Conservation (phyloP, 2,888 invertebrate genomes). For the Abrostola tripartita region DNA sequence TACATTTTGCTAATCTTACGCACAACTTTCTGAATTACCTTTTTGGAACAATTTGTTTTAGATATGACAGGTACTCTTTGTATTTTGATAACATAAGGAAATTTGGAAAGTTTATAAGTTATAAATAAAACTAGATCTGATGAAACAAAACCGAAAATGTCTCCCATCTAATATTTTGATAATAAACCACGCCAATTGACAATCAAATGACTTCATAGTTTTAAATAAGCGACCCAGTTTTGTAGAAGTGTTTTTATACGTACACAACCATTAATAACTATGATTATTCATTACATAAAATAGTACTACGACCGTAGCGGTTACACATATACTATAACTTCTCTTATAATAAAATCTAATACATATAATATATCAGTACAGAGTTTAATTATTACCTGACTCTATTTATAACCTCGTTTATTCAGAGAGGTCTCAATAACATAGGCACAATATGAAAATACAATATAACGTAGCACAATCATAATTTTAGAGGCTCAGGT, state of each 20-base stretch:
- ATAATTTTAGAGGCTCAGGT: constrained; percentile 64
- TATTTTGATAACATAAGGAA: no score
- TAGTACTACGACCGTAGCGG: no score
- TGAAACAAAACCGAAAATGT: no score
- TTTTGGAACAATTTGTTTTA: not conserved
- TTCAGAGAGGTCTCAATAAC: constrained; percentile 39
- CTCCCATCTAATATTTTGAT: no score
- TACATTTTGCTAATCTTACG: constrained; percentile 27
- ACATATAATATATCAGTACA: not conserved
- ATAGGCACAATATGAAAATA: constrained; percentile 48
- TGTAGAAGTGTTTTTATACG: no score
- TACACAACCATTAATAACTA: no score
- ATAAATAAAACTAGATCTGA: no score
- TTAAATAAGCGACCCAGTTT: no score
- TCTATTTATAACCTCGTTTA: constrained; percentile 27
- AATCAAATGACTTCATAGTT: no score
- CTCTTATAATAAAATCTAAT: not conserved
- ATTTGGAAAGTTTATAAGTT: no score
- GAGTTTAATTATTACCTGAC: constrained; percentile 29
- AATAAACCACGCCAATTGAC: no score
- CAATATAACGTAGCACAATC: constrained; percentile 48
- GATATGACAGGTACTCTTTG: not conserved
- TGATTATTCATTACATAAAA: no score
- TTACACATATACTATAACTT: not conserved
- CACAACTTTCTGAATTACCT: not conserved